Conservation (phyloP, 2,888 invertebrate species). For the Lepidochitona cinerea region DNA sequence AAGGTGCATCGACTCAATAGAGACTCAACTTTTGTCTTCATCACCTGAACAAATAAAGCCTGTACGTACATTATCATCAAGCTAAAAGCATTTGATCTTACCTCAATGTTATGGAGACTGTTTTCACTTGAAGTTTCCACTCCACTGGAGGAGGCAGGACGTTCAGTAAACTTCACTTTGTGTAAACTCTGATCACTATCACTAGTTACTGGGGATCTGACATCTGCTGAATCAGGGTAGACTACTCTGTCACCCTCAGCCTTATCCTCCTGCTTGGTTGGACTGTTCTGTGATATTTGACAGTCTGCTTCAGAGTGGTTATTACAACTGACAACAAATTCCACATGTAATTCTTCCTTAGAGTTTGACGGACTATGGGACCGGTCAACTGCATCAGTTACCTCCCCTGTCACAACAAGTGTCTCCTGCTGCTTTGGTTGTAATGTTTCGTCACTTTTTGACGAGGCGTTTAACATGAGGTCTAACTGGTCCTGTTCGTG, state of each 20-base stretch:
- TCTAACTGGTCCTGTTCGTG: background rate
- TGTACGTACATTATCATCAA: too few relatives aligned
- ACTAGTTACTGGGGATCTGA: conserved; percentile 32
- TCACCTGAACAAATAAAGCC: too few relatives aligned
- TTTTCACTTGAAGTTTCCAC: conserved; percentile 50
- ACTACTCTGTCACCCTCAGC: background rate
- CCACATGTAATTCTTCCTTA: background rate
- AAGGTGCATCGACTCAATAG: too few relatives aligned
- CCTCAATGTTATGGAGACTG: conserved; percentile 43
- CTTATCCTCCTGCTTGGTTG: background rate
- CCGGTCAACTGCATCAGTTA: background rate
- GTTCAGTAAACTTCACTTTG: conserved; percentile 10
- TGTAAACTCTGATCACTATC: conserved; percentile 40
- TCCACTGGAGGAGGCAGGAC: conserved; percentile 40
- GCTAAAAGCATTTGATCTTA: too few relatives aligned
- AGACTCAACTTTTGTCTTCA: too few relatives aligned
- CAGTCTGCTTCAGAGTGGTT: background rate
- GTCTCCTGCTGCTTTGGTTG: background rate
- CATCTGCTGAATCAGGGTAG: background rate
- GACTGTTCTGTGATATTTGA: background rate
- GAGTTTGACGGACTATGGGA: background rate
- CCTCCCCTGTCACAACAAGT: background rate
- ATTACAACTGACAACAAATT: background rate
- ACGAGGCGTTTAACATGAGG: background rate
- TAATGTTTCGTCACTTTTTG: background rate